phyloP scores from a whole-genome alignment of 64 coral and sea anemone genomes.

The Exaiptasia diaphana region DNA sequence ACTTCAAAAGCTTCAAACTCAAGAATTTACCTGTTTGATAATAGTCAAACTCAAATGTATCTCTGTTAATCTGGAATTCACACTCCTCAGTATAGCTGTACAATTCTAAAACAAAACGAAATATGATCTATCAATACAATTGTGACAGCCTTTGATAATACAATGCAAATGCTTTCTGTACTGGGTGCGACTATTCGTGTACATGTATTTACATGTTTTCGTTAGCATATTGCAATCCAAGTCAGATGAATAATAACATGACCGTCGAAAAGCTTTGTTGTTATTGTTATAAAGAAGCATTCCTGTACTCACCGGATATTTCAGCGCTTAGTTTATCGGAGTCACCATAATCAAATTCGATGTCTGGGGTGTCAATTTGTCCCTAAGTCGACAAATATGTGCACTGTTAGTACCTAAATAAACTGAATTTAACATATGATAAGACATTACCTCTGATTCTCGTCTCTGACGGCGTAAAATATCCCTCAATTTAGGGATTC shows the following conservation, averaged over 20 bases:
- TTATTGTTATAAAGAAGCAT: too few relatives aligned
- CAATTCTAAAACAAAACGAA: constrained; percentile 55
- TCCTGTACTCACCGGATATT: constrained; percentile 59
- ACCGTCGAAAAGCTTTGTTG: too few relatives aligned
- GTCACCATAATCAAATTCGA: constrained; percentile 88
- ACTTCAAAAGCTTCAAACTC: too few relatives aligned
- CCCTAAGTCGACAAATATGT: constrained; percentile 33
- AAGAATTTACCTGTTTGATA: constrained; percentile 50
- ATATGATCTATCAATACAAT: neutral
- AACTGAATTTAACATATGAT: neutral
- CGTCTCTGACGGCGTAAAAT: constrained; percentile 73
- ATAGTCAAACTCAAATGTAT: constrained; percentile 66
- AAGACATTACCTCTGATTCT: constrained; percentile 73
- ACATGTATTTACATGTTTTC: too few relatives aligned
- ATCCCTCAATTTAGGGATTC: constrained; percentile 75
- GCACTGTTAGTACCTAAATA: neutral
- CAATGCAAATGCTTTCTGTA: too few relatives aligned
- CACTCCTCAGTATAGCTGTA: constrained; percentile 94
- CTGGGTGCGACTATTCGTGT: too few relatives aligned
- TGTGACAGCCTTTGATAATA: too few relatives aligned
- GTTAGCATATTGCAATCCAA: too few relatives aligned
- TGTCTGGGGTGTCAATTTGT: constrained; percentile 81
- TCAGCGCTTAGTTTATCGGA: constrained; percentile 60
- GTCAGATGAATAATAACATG: too few relatives aligned
- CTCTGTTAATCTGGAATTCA: constrained; percentile 87